Base-by-base conservation (phyloP, 2,888 invertebrate genomes). In the Diarsia rubi region DNA sequence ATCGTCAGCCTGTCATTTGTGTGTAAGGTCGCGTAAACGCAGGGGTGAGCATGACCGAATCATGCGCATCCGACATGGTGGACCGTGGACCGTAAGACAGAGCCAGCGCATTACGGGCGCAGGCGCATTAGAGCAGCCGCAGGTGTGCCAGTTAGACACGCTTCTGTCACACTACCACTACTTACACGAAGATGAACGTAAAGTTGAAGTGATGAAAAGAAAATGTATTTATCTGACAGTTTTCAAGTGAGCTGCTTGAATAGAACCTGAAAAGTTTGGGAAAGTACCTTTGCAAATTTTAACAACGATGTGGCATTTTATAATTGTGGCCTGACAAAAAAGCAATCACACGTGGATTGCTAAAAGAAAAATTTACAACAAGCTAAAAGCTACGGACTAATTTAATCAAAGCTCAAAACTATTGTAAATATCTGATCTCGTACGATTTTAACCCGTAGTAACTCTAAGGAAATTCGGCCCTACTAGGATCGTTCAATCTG, bases 71-170 rank as follows among this genome's bases (percentile, higher is more conserved):
- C 84, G 92, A 90, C 81, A 87, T 85, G 87, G 80, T 89, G 87
- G 86, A 88, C 89, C 89, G 80, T 89, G 87, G 86, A 88, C 89
- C 89, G 90, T 91, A 92, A 92, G 90, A 91, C 92, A 90, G 91
- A 88, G 88, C 86, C 86, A 73, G 88, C 83, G 86, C 92, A 94
- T 95, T 94, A 94, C 90, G 81, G 8, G 89, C 83, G 86, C 93
- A 95, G 81, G 89, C 82, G 88, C 94, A 95, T 94, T 94, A 94
- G 89, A 89, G 89, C 82, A 78, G 90, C 90, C 89, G 94, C 93
- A 94, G 95, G 95, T 95, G 95, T 93, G 86, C 89, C 79, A 86
- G 60, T 95, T 94, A 88, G 95, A 84, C 91, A 94, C 94, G 95
- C 95, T 94, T 93, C 94, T 92, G 94, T 90, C 90, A 91, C 93